Conservation (phyloP, 2,113 vertebrate genomes). For the Nipponia nippon region DNA sequence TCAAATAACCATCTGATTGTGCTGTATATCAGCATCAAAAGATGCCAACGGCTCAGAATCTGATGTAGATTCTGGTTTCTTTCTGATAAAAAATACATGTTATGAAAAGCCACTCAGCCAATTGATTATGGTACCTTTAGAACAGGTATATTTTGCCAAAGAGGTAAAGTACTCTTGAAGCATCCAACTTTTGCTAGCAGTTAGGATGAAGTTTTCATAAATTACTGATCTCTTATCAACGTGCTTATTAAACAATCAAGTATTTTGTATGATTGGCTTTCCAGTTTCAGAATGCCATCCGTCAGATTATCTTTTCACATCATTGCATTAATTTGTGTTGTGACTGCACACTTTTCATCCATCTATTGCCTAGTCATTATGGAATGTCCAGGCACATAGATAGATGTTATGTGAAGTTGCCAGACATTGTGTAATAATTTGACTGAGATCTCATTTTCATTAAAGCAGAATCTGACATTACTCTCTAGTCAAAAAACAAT, state of each 20-base stretch:
- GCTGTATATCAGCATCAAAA: neutral
- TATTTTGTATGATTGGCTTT: neutral
- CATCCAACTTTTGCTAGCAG: neutral
- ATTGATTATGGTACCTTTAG: neutral
- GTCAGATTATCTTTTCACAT: slow-evolving; percentile 40
- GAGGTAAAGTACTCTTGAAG: neutral
- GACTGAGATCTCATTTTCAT: slow-evolving; percentile 20
- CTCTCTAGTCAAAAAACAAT: neutral
- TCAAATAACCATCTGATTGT: neutral
- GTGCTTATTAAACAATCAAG: neutral
- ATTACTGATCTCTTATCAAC: neutral
- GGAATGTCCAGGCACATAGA: slow-evolving; percentile 46
- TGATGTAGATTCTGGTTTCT: neutral
- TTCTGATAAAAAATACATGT: neutral
- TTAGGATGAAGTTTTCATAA: neutral
- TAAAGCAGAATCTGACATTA: neutral
- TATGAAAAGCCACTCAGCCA: neutral
- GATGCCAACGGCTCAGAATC: neutral
- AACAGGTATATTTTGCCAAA: neutral
- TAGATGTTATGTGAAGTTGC: slow-evolving; percentile 34
- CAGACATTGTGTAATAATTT: slow-evolving; percentile 31
- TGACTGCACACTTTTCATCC: slow-evolving; percentile 4
- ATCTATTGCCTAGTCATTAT: slow-evolving; percentile 21
- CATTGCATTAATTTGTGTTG: slow-evolving; percentile 45
- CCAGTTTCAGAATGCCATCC: neutral